A percentile compares a stretch with the other conserved stretches of the same genome.
These are phyloP conservation scores for Heliconius sara DNA, from an alignment of 2,888 invertebrate species.

Conservation along the genomic window DNA sequence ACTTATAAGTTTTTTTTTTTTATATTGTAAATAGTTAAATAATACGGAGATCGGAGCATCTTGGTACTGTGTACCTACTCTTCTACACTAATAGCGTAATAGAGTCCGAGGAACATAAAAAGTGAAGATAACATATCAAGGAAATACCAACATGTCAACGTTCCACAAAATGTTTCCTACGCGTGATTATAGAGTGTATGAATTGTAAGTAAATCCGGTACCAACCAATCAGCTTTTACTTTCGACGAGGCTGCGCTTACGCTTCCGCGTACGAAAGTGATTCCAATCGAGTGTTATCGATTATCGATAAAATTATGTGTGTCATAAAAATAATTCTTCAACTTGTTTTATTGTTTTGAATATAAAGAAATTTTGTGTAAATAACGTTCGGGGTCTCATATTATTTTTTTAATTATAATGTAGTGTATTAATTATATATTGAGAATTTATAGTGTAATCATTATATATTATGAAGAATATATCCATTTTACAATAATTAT, in stretches of 20 bases:
- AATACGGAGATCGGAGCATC: no score
- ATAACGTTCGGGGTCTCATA: not conserved
- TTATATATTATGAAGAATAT: not conserved
- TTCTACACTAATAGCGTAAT: not conserved
- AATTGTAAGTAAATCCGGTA: conserved; percentile 63
- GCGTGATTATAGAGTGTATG: conserved; percentile 51
- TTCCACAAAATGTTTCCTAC: conserved; percentile 47
- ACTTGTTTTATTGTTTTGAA: not conserved
- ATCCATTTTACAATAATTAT: not conserved
- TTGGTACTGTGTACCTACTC: not conserved
- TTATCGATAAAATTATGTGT: conserved; percentile 51
- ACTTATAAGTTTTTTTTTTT: not conserved
- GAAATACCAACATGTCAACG: conserved; percentile 44
- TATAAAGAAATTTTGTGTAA: not conserved
- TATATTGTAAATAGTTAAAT: not conserved
- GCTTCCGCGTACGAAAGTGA: conserved; percentile 80
- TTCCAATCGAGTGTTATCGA: conserved; percentile 55
- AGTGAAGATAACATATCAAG: conserved; percentile 4
- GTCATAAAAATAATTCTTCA: not conserved
- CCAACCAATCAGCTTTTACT: conserved; percentile 77
- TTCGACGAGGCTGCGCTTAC: conserved; percentile 65
- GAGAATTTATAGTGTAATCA: not conserved
- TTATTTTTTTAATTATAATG: no score
- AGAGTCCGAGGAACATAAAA: no score
- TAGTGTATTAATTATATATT: not conserved